Base-by-base conservation (phyloP, 2,797 vertebrate genomes). In the Sorex maritimensis region DNA sequence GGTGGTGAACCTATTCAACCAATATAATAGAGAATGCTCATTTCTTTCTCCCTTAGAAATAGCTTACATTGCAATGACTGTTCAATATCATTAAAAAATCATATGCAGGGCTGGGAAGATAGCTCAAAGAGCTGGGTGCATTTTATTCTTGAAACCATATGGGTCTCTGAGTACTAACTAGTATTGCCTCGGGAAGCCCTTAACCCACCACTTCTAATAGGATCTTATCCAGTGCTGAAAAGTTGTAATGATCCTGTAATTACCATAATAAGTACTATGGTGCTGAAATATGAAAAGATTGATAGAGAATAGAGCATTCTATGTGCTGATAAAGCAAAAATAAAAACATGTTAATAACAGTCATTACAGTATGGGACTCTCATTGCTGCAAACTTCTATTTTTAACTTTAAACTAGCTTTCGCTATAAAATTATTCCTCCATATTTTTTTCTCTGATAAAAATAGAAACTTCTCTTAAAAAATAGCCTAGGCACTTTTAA, bases 391-490 rank as follows among this genome's bases (percentile, higher is more conserved):
- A 73, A 86, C 92, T 91, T 79, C 52, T 86, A 38, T 88, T 95
- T 93, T 77, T 74, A 86, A 52, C 46, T 86, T 21, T 80, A 92
- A 91, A 86, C 58, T 81, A 79, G 49, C 49, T 17, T 77, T 90
- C 63, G 78, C 89, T 85, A 58, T 65, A 73, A 81, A 88, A 75
- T 78, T 13, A 80, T 79, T 28, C 34, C 80, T 91, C 58, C 8
- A 19, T 15, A 61, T 23, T 75, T 61, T 24, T 2, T 12, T 6
- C 41, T 41, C n/a, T 69, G 15, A 58, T 95, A 11, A 79, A 95
- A 95, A 94, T 26, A n/a, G 80, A 91, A 85, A 86, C 13, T 93
- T 90, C 28, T 72, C 17, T 88, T 90, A 80, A 88, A 87, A 90
- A 28, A 90, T 21, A 81, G 9, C 61, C 5, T 81, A 92, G 8